Base-by-base conservation (phyloP, 2,888 invertebrate species). In the Chrysomela aeneicollis region DNA sequence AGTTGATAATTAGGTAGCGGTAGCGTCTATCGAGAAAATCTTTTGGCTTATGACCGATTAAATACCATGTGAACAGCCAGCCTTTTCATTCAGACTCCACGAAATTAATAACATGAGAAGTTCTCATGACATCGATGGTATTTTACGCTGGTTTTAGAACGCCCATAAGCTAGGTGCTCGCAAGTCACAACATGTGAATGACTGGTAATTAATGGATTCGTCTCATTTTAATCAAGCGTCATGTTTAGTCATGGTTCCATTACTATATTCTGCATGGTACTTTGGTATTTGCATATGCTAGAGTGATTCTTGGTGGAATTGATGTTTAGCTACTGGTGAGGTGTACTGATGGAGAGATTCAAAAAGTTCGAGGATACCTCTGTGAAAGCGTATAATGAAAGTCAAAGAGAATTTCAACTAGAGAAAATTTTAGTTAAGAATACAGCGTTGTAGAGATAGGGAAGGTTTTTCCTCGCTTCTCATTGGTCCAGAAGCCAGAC, bases 181-280 rank as follows among this genome's bases (percentile, higher is more conserved):
- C n/a, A n/a, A n/a, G n/a, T n/a, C n/a, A n/a, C n/a, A n/a, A 54
- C 54, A 54, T 54, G 54, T 54, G 18, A 54, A 54, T 54, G 52
- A 52, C 52, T 52, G 15, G 30, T 30, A 52, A 26, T 18, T 15
- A 52, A 32, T 12, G 26, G 18, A 26, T 26, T 52, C 4, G 4
- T 26, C 18, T 52, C 35, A 54, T 54, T 54, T 35, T 54, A 32
- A 54, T 54, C 35, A 35, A 35, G 54, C 54, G 21, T 32, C 32
- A 54, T 54, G 54, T 32, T 21, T 54, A 54, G 54, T 54, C 54
- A 54, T 35, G 54, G 54, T 35, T 54, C 37, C 54, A 54, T 54
- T 54, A 54, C 32, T 35, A 54, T 10, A 54, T 35, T 19, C 18
- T 35, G 12, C 51, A 21, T 42, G 10, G n/a, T 26, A 54, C 18